phyloP scores from a whole-genome alignment of 2,888 invertebrate species.

The Leucania comma region DNA sequence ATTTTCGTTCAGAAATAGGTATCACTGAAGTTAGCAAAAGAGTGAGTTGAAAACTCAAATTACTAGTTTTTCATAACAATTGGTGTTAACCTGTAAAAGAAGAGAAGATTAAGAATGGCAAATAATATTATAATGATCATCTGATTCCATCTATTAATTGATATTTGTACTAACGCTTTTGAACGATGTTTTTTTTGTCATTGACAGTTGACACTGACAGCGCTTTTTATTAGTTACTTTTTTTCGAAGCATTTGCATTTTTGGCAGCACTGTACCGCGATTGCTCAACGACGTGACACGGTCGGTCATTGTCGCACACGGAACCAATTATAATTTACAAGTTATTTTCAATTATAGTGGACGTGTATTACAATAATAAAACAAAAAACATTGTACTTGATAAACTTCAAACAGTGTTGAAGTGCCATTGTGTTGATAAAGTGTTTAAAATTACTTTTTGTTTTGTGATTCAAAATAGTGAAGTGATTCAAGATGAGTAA shows the following conservation, averaged over 20 bases:
- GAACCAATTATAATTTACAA: constrained; percentile 33
- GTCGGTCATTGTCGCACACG: constrained; percentile 39
- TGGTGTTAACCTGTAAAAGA: too few relatives aligned
- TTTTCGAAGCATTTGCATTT: not conserved
- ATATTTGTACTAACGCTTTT: not conserved
- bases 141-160: too few relatives aligned
- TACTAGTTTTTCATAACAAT: too few relatives aligned
- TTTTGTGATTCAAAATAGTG: constrained; percentile 65
- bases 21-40: not conserved
- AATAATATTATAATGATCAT: too few relatives aligned
- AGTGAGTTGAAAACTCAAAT: not conserved
- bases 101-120: too few relatives aligned
- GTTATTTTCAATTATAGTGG: constrained; percentile 31
- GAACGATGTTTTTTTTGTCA: not conserved
- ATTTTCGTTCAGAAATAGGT: not conserved
- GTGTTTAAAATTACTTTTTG: constrained; percentile 60
- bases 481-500: constrained; percentile 81
- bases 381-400: constrained; percentile 4
- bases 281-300: constrained; percentile 61
- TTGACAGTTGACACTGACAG: constrained; percentile 9
- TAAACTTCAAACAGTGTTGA: constrained; percentile 35
- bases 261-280: constrained; percentile 43
- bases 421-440: constrained; percentile 65
- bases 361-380: constrained; percentile 43
- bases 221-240: not conserved